Percentiles rank a stretch among this genome's conserved stretches.
These are phyloP conservation scores for Drosophila lacteicornis DNA, from an alignment of 1,140 invertebrate species.

Conservation along the genomic window DNA sequence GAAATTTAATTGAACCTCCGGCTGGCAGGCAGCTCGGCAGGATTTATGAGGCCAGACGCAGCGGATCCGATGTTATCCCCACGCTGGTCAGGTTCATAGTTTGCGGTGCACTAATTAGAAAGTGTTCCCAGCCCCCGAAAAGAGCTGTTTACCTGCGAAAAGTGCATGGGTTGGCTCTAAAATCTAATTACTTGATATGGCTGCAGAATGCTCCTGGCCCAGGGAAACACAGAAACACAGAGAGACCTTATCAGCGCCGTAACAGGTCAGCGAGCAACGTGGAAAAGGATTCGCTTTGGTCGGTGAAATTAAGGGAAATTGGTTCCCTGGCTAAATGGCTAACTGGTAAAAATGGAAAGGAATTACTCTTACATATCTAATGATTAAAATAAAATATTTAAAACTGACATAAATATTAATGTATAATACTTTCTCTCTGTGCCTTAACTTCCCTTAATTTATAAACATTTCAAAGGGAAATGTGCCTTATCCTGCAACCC, in stretches of 20 bases:
- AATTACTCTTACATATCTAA: background rate
- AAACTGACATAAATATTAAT: background rate
- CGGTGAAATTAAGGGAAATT: background rate
- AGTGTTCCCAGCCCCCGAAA: conserved; percentile 15
- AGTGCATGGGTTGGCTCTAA: conserved; percentile 61
- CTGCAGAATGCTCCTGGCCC: conserved; percentile 4
- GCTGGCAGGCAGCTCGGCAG: conserved; percentile 8
- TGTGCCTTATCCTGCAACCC: background rate
- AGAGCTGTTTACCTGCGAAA: conserved; percentile 62
- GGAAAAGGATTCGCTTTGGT: conserved; percentile 16
- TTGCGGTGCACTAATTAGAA: conserved; percentile 73
- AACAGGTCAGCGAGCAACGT: conserved; percentile 59
- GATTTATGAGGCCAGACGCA: conserved; percentile 59
- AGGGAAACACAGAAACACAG: background rate
- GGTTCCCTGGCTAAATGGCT: background rate
- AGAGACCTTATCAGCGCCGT: conserved; percentile 49
- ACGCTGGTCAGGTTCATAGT: conserved; percentile 64
- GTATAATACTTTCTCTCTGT: too few relatives aligned
- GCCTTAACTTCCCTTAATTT: background rate
- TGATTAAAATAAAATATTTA: background rate
- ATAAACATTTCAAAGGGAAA: background rate
- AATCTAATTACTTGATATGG: conserved; percentile 70
- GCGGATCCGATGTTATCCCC: conserved; percentile 24
- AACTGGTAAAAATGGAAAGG: background rate
- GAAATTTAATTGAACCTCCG: conserved; percentile 77